A percentile compares a stretch with the other conserved stretches of the same genome.
These are phyloP conservation scores for Calidris pygmaea DNA, from an alignment of 2,113 vertebrate species.

Conservation along the genomic window DNA sequence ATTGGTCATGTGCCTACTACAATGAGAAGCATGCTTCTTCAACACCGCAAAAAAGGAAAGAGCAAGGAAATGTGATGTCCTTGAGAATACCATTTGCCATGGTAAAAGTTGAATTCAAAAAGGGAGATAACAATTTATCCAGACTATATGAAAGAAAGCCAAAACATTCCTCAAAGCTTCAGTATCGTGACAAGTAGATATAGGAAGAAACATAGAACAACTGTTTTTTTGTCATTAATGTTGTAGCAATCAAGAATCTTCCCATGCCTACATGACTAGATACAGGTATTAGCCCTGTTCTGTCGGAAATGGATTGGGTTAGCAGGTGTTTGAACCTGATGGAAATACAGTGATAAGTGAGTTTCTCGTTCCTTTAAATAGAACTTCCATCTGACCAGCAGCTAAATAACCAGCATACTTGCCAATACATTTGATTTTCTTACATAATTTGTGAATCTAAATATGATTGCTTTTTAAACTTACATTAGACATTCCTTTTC, in stretches of 20 bases:
- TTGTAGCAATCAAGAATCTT: slow-evolving; percentile 46
- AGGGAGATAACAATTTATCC: slow-evolving; percentile 68
- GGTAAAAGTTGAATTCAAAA: slow-evolving; percentile 70
- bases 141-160: slow-evolving; percentile 77
- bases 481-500: neutral
- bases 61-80: slow-evolving; percentile 79
- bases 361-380: slow-evolving; percentile 74
- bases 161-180: slow-evolving; percentile 81
- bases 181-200: slow-evolving; percentile 80
- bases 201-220: slow-evolving; percentile 70
- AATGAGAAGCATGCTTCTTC: slow-evolving; percentile 86
- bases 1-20: slow-evolving; percentile 76
- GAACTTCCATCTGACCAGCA: slow-evolving; percentile 77
- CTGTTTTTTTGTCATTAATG: neutral
- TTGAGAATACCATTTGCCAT: slow-evolving; percentile 67
- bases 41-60: slow-evolving; percentile 79
- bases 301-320: slow-evolving; percentile 77
- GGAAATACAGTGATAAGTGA: slow-evolving; percentile 86
- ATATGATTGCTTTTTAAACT: slow-evolving; percentile 24
- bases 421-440: slow-evolving; percentile 53
- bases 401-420: slow-evolving; percentile 70
- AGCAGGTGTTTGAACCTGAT: slow-evolving; percentile 75
- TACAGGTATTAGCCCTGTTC: slow-evolving; percentile 74
- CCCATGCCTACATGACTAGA: slow-evolving; percentile 77
- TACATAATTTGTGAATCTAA: neutral